Evolutionary conservation across 2,113 vertebrate species (phyloP).

Genomic region (Hippocampus guttulatus): DNA sequence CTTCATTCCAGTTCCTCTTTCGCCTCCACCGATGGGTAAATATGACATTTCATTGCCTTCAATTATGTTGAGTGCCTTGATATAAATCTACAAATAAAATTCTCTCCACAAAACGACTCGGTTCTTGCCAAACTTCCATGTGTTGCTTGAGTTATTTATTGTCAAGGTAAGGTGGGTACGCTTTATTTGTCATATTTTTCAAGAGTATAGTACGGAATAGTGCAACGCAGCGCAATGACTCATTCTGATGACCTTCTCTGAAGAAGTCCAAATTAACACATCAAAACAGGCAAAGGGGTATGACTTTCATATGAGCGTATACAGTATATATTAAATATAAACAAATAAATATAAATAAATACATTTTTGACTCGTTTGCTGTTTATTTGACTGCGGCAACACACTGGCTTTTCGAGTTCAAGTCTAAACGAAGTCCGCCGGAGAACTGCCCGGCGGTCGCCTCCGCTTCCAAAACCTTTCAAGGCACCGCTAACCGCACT

Average conservation of each 20-base stretch:
- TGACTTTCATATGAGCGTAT: neutral
- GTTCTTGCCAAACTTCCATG: too few species aligned
- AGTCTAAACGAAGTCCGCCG: slow-evolving; percentile 18
- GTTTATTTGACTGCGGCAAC: slow-evolving; percentile 2
- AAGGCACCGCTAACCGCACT: slow-evolving; percentile 8
- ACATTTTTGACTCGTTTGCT: neutral
- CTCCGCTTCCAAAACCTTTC: slow-evolving; percentile 5
- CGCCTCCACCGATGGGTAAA: too few species aligned
- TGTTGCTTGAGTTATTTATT: too few species aligned
- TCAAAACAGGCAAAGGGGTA: too few species aligned
- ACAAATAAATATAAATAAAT: too few species aligned
- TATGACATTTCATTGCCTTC: too few species aligned
- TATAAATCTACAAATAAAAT: too few species aligned
- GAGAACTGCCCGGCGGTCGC: slow-evolving; percentile 14
- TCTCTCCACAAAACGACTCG: too few species aligned
- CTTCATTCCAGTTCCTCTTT: too few species aligned
- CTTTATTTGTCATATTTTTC: slow-evolving; percentile 2
- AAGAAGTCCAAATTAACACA: neutral
- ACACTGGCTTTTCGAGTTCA: neutral
- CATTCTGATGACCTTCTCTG: neutral
- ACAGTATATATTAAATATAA: too few species aligned
- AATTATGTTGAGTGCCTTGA: too few species aligned
- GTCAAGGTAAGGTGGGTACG: neutral
- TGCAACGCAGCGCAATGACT: neutral
- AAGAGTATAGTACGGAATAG: neutral